Percentiles rank a stretch among this genome's conserved stretches.
Conservation (phyloP, 2,888 invertebrate species). For the Capitulum mitella region DNA sequence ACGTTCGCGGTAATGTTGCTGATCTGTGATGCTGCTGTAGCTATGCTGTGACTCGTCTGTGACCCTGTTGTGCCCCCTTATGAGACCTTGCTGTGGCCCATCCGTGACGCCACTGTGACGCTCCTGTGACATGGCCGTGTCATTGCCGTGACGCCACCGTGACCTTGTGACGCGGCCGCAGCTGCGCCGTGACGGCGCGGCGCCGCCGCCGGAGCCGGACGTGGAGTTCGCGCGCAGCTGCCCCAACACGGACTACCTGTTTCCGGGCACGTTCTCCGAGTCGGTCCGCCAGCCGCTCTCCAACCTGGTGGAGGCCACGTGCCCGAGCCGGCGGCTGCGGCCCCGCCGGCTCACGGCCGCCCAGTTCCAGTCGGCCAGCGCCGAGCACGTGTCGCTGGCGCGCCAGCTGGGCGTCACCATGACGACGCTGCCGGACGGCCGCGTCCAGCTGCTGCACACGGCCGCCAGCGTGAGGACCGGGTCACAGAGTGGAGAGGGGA, state of each 20-base stretch:
- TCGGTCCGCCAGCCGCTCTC: slow-evolving; percentile 73
- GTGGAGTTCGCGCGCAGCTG: slow-evolving; percentile 61
- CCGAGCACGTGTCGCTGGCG: slow-evolving; percentile 76
- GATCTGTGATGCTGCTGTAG: no score
- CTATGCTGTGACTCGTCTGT: no score
- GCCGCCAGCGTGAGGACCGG: slow-evolving; percentile 59
- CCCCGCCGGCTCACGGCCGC: slow-evolving; percentile 42
- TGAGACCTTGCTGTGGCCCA: no score
- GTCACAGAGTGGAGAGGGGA: neutral
- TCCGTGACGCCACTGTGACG: no score
- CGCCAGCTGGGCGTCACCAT: slow-evolving; percentile 93
- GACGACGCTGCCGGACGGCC: slow-evolving; percentile 76
- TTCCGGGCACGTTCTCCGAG: slow-evolving; percentile 57
- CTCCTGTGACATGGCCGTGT: no score
- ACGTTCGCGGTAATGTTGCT: no score
- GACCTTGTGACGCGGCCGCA: neutral
- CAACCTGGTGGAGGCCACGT: slow-evolving; percentile 68
- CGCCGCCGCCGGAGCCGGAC: slow-evolving; percentile 45
- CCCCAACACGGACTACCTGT: slow-evolving; percentile 73
- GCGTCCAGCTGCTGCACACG: slow-evolving; percentile 79
- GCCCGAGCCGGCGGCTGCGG: slow-evolving; percentile 13
- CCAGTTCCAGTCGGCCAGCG: slow-evolving; percentile 61
- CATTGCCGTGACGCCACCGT: no score
- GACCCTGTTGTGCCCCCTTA: no score
- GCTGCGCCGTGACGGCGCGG: neutral